phyloP scores from a whole-genome alignment of 2,888 invertebrate species.

The Trichacis sp. region DNA sequence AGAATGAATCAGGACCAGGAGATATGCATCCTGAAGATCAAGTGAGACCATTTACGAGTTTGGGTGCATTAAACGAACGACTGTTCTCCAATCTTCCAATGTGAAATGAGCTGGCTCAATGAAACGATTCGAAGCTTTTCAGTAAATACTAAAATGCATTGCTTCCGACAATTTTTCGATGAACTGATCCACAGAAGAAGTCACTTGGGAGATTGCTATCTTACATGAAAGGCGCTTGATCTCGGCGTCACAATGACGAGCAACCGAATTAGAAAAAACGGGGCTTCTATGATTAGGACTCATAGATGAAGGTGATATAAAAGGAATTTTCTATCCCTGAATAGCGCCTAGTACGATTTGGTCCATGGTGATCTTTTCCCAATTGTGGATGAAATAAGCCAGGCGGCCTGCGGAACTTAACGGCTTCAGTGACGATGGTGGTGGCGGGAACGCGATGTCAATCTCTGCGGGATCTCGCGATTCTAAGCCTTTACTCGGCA shows the following conservation, averaged over 20 bases:
- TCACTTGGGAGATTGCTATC: too few relatives aligned
- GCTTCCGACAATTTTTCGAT: too few relatives aligned
- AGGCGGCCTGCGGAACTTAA: not conserved
- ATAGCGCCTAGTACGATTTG: conserved; percentile 11
- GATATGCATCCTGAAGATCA: conserved; percentile 11
- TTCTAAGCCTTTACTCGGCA: not conserved
- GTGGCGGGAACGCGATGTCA: not conserved
- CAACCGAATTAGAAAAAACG: too few relatives aligned
- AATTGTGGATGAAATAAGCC: conserved; percentile 2
- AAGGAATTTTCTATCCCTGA: conserved; percentile 20
- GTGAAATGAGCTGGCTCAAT: conserved; percentile 13
- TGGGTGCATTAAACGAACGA: conserved; percentile 17
- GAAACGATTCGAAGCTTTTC: too few relatives aligned
- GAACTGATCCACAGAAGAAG: too few relatives aligned
- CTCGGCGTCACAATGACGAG: too few relatives aligned
- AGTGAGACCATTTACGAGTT: conserved; percentile 10
- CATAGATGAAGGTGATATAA: not conserved
- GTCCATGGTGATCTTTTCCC: conserved; percentile 16
- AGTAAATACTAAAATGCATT: too few relatives aligned
- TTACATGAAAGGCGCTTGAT: too few relatives aligned
- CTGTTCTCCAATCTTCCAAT: conserved; percentile 19
- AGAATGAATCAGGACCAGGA: conserved; percentile 3
- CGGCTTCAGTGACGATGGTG: not conserved
- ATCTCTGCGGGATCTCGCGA: not conserved
- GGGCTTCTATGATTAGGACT: conserved; percentile 4